phyloP scores from a whole-genome alignment of 2,113 vertebrate genomes.

The Salminus brasiliensis region DNA sequence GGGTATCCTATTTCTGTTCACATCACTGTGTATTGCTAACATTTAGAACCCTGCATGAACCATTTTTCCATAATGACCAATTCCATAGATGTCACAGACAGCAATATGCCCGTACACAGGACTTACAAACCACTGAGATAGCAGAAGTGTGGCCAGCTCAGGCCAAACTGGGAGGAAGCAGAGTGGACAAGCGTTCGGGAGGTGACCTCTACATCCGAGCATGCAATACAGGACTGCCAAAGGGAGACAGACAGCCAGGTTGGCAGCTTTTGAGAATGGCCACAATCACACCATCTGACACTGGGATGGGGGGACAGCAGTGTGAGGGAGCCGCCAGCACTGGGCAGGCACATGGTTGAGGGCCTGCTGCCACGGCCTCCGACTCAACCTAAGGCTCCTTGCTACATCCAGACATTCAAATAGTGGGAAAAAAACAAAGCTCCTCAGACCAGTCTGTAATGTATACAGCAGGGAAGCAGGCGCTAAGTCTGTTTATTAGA shows the following conservation, averaged over 20 bases:
- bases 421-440: not conserved
- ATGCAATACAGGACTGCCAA: conserved; percentile 45
- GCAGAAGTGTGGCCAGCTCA: not conserved
- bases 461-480: not conserved
- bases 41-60: too few species aligned
- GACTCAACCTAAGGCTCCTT: conserved; percentile 39
- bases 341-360: conserved; percentile 46
- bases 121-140: not conserved
- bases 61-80: too few species aligned
- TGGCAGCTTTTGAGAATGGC: conserved; percentile 48
- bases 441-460: not conserved
- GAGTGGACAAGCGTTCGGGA: conserved; percentile 33
- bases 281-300: conserved; percentile 49
- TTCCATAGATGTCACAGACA: too few species aligned
- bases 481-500: not conserved
- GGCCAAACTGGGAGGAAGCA: not conserved
- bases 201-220: conserved; percentile 55
- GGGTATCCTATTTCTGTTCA: too few species aligned
- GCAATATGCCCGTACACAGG: not conserved
- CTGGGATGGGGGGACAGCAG: conserved; percentile 48
- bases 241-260: conserved; percentile 54
- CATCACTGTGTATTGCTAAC: too few species aligned
- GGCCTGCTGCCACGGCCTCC: conserved; percentile 40
- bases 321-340: conserved; percentile 51
- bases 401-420: conserved; percentile 19